phyloP scores from a whole-genome alignment of 2,797 vertebrate genomes.

The Fistularia tabacaria region DNA sequence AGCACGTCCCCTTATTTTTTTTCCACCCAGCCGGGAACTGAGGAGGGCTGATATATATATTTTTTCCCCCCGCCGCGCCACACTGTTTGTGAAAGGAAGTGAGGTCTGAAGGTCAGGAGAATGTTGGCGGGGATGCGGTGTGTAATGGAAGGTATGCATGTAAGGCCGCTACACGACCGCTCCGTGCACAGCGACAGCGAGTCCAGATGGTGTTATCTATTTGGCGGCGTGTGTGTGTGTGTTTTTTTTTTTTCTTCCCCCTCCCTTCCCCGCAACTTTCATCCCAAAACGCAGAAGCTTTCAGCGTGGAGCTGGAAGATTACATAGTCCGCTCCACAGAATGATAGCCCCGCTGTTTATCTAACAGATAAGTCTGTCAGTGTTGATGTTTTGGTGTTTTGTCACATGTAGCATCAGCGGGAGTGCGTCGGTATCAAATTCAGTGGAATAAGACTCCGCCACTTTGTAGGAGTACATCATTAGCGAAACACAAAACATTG shows the following conservation, averaged over 20 bases:
- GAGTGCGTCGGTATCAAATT: no score
- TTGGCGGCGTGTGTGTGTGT: no score
- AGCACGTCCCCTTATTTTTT: conserved; percentile 33
- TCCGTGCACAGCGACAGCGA: conserved; percentile 18
- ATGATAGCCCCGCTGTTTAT: conserved; percentile 12
- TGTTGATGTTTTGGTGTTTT: conserved; percentile 31
- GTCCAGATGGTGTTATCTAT: conserved; percentile 32
- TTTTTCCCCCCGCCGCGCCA: conserved; percentile 17
- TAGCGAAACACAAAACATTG: no score
- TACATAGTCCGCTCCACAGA: conserved; percentile 28
- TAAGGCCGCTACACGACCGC: neutral
- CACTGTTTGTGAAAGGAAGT: conserved; percentile 68
- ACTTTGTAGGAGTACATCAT: no score
- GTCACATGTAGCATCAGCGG: no score
- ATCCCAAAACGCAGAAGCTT: conserved; percentile 44
- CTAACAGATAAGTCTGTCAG: conserved; percentile 28
- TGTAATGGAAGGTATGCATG: neutral
- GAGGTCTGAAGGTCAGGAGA: conserved; percentile 64
- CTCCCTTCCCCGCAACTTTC: conserved; percentile 9
- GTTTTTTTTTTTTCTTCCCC: conserved; percentile 8
- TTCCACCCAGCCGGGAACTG: conserved; percentile 29
- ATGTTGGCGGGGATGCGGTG: conserved; percentile 26
- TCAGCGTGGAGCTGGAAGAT: conserved; percentile 35
- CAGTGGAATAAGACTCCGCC: no score
- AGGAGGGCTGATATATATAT: conserved; percentile 15